Conservation (phyloP, 2,888 invertebrate species). For the Lucinisca nassula region DNA sequence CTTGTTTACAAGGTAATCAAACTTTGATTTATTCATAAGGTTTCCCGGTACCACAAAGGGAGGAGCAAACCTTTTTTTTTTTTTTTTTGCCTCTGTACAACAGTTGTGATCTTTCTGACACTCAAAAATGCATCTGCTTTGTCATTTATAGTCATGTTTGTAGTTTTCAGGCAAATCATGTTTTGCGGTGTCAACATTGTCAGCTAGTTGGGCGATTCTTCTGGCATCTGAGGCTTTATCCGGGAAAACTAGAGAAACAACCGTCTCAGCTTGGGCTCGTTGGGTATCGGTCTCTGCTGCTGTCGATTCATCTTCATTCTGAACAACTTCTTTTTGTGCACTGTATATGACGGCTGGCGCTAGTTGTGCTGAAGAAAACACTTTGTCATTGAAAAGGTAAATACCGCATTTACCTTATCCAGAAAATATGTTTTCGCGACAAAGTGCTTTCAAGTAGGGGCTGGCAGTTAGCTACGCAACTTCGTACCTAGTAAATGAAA, state of each 20-base stretch:
- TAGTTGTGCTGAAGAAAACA: background rate
- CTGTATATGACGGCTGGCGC: background rate
- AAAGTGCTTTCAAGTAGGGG: constrained; percentile 34
- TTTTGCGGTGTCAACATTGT: too few relatives aligned
- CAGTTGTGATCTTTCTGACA: constrained; percentile 14
- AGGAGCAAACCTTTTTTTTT: constrained; percentile 27
- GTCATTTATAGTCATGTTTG: too few relatives aligned
- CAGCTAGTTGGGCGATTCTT: too few relatives aligned
- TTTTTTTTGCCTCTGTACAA: constrained; percentile 26
- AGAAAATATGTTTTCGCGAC: background rate
- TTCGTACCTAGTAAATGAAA: constrained; percentile 34
- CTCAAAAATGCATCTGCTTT: background rate
- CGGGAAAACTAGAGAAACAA: too few relatives aligned
- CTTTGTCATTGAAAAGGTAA: background rate
- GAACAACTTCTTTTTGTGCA: too few relatives aligned
- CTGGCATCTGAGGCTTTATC: too few relatives aligned
- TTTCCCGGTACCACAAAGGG: constrained; percentile 29
- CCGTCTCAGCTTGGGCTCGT: too few relatives aligned
- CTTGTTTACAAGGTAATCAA: background rate
- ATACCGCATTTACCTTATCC: background rate
- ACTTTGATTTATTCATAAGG: constrained; percentile 21
- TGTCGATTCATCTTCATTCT: too few relatives aligned
- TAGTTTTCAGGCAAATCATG: too few relatives aligned
- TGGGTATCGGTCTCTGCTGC: too few relatives aligned
- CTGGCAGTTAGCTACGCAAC: constrained; percentile 42